Percentiles rank a stretch among this genome's conserved stretches.
These are phyloP conservation scores for Onthophagus sagittarius DNA, from an alignment of 2,888 invertebrate genomes.

Conservation along the genomic window DNA sequence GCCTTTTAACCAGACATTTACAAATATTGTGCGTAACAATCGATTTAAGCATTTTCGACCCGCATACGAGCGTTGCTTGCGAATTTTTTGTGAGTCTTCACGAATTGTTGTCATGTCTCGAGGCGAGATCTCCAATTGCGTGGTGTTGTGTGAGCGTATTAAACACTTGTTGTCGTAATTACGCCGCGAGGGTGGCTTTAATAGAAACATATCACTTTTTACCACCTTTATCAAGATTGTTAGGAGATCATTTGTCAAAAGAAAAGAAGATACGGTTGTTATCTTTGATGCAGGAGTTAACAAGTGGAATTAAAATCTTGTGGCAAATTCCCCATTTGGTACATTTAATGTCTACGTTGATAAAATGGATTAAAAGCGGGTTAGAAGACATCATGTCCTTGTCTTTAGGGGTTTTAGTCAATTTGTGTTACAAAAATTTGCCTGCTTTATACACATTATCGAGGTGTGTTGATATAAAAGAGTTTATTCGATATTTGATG, in stretches of 20 bases:
- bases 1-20: slow-evolving; percentile 54
- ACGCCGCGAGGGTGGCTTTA: slow-evolving; percentile 58
- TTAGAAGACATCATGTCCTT: slow-evolving; percentile 51
- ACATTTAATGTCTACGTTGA: slow-evolving; percentile 62
- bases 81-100: slow-evolving; percentile 67
- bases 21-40: slow-evolving; percentile 62
- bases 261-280: slow-evolving; percentile 63
- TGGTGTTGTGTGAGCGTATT: slow-evolving; percentile 68
- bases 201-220: slow-evolving; percentile 69
- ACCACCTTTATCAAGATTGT: slow-evolving; percentile 59
- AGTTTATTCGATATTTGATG: slow-evolving; percentile 60
- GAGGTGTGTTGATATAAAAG: slow-evolving; percentile 67
- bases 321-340: slow-evolving; percentile 77
- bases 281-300: slow-evolving; percentile 67
- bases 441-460: slow-evolving; percentile 70
- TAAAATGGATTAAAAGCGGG: slow-evolving; percentile 60
- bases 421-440: slow-evolving; percentile 74
- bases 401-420: slow-evolving; percentile 68
- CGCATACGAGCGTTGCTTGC: slow-evolving; percentile 59
- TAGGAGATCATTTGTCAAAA: slow-evolving; percentile 58
- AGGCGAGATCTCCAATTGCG: slow-evolving; percentile 55
- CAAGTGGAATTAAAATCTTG: slow-evolving; percentile 72
- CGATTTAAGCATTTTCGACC: slow-evolving; percentile 64
- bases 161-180: slow-evolving; percentile 59
- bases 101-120: slow-evolving; percentile 59